Conservation (phyloP, 2,113 vertebrate species). For the Bos indicus region DNA sequence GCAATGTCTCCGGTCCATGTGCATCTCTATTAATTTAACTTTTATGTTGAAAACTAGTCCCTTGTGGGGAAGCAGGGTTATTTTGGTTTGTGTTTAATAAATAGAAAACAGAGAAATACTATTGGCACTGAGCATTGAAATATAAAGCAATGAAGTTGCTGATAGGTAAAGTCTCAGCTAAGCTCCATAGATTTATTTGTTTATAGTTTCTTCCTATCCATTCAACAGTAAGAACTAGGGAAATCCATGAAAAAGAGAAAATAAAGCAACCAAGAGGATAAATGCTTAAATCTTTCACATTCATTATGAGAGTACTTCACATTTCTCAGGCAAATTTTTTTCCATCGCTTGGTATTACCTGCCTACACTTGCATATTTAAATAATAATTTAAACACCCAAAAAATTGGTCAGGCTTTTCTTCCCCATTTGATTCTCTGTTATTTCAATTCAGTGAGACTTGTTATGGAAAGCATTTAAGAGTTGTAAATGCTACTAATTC, state of each 20-base stretch:
- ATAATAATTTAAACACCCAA: slow-evolving; percentile 22
- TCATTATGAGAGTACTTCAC: neutral
- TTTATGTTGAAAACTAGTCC: neutral
- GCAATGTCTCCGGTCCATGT: neutral
- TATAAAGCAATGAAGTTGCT: neutral
- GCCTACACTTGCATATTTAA: slow-evolving; percentile 26
- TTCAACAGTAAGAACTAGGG: neutral
- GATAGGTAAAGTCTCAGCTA: neutral
- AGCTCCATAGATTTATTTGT: neutral
- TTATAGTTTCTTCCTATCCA: slow-evolving; percentile 17
- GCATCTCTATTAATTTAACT: neutral
- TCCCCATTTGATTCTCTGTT: slow-evolving; percentile 9
- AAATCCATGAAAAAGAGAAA: neutral
- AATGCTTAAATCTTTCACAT: neutral
- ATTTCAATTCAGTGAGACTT: slow-evolving; percentile 25
- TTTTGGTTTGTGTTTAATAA: slow-evolving; percentile 28
- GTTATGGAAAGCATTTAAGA: slow-evolving; percentile 23
- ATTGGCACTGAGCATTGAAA: neutral
- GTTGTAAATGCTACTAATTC: slow-evolving; percentile 6
- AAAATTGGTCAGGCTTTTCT: neutral
- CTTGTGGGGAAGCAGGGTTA: neutral
- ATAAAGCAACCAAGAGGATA: neutral
- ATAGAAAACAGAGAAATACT: slow-evolving; percentile 12
- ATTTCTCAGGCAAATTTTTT: neutral
- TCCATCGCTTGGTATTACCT: neutral